Evolutionary conservation across 1,140 invertebrate genomes (phyloP), one percentile per base, ranked within the genome.

Genomic region (Drosophila prosaltans): DNA sequence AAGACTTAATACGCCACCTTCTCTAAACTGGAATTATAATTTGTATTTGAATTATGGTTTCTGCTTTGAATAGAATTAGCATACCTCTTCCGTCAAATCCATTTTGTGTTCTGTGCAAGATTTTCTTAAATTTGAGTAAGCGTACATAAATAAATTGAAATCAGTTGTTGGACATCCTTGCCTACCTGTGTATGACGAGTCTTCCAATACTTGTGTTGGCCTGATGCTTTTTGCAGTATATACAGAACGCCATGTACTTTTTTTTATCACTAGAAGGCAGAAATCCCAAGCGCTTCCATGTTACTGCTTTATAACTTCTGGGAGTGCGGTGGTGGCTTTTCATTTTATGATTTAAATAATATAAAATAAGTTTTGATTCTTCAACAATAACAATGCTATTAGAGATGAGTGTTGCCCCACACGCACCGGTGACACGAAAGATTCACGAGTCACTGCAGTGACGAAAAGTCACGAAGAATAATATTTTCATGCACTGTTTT

Each of bases 191-290:
- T 3, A 77, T 70, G 21, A 77, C 64, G 8, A 77, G 60, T 10
- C 74, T 32, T 39, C 77, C 74, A 5, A 77, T 77, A 39, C 74
- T 77, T 8, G 74, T 77, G 30, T 77, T 77, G 7, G 73, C 48
- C 24, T 77, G 74, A 26, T 30, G 54, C 59, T 77, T 77, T 10
- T 69, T 21, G 28, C 74, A 77, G n/a, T 77, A 67, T 2, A 60
- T 58, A 41, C 74, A 77, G 3, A 65, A 48, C 0, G 74, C 74
- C 1, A 74, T 40, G 11, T 76, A 77, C 28, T 77, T 77, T 39
- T 70, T 77, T 7, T 43, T 16, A 6, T 45, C 55, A 0, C 59
- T 45, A 8, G 74, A 55, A 8, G 74, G 10, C 1, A 65, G 2
- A 10, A 77, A 77, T 0, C 74, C 74, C 1, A 77, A 57, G 5